Conservation (phyloP, 2,797 vertebrate species). For the Clarias platycephalus region DNA sequence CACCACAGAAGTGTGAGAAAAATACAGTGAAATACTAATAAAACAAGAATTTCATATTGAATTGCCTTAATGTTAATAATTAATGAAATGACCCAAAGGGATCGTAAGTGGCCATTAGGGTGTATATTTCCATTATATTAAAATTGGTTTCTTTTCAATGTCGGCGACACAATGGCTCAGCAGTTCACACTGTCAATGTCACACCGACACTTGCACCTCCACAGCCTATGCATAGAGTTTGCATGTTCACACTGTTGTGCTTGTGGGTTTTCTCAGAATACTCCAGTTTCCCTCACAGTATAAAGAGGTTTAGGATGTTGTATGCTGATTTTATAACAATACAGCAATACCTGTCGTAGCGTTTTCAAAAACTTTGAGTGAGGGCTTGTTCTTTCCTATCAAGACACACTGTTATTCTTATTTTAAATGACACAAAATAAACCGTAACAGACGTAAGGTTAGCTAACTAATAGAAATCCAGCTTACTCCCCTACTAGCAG, state of each 20-base stretch:
- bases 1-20: not conserved
- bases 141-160: not conserved
- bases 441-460: not conserved
- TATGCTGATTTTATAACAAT: no score
- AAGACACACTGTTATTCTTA: not conserved
- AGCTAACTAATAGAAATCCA: slow-evolving; percentile 9
- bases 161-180: no score
- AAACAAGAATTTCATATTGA: not conserved
- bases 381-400: slow-evolving; percentile 12
- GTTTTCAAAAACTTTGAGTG: not conserved
- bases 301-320: no score
- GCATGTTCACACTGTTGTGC: no score
- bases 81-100: slow-evolving; percentile 12
- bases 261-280: no score
- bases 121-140: not conserved
- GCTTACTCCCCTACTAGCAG: no score
- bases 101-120: slow-evolving; percentile 15
- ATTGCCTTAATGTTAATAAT: slow-evolving; percentile 36
- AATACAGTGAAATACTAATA: not conserved
- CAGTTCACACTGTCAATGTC: no score
- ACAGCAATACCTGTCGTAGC: no score
- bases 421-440: not conserved
- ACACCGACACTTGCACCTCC: no score
- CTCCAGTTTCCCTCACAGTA: no score
- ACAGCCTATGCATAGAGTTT: no score